These are phyloP conservation scores for Callopanchax toddi DNA, from an alignment of 2,113 vertebrate species.

Conservation along the genomic window DNA sequence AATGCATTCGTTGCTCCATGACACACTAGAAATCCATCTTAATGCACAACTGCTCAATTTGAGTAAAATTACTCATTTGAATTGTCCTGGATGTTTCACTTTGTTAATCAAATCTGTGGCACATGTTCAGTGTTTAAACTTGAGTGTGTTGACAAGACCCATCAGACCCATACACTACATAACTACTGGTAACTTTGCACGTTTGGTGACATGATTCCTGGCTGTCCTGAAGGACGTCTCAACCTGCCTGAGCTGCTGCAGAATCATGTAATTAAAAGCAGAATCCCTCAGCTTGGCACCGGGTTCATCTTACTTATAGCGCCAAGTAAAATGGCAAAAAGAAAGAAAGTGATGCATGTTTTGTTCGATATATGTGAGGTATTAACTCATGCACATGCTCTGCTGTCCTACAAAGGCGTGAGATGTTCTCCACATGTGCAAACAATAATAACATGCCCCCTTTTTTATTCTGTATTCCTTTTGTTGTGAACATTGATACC, in stretches of 20 bases:
- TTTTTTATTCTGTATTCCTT: constrained; percentile 30
- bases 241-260: constrained; percentile 28
- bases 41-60: neutral
- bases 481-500: constrained; percentile 54
- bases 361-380: too few relatives aligned
- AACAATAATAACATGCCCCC: neutral
- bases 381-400: too few relatives aligned
- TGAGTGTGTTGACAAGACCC: constrained; percentile 45
- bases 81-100: too few relatives aligned
- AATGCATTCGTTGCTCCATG: neutral
- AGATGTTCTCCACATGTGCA: neutral
- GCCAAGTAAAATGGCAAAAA: too few relatives aligned
- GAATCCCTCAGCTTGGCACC: constrained; percentile 54
- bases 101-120: neutral
- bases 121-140: constrained; percentile 42
- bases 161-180: constrained; percentile 36
- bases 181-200: constrained; percentile 51
- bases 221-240: constrained; percentile 43
- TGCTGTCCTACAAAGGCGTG: neutral
- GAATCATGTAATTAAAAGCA: constrained; percentile 68
- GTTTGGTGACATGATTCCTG: constrained; percentile 48
- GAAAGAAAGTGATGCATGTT: too few relatives aligned
- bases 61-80: neutral
- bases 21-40: constrained; percentile 2
- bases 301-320: constrained; percentile 20